Base-by-base conservation (phyloP, 2,113 vertebrate genomes). In the Mesitornis unicolor region DNA sequence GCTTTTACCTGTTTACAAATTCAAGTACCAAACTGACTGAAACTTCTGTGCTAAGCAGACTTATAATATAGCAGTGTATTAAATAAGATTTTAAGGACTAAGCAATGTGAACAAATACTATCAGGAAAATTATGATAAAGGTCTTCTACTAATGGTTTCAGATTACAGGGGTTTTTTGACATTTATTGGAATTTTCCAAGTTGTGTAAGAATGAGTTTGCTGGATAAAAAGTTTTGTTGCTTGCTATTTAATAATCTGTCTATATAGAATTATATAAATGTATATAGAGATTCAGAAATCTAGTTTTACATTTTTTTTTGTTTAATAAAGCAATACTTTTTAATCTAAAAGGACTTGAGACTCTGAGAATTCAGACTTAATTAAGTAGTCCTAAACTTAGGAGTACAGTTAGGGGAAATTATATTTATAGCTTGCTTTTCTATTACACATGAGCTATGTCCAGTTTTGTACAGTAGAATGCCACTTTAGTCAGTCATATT, bases 271-370 rank as follows among this genome's bases (percentile, higher is more conserved):
- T 86, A 51, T 47, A 10, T 87, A 82, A 64, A 16, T 92, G 38
- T 87, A 94, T 16, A 60, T 81, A 89, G 75, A 70, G 6, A 76
- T 82, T 84, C 40, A 75, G 53, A 83, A 69, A 81, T 13, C 16
- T 69, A 92, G 78, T 57, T 93, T 88, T 91, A 53, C 47, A 11
- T 63, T 17, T 24, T 45, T 81, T 91, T 86, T 88, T 74, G 42
- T 93, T 82, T 73, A 94, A 90, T 94, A 91, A 93, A 95, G 50
- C 21, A 59, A 28, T 45, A 36, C 2, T 60, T 67, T 91, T 91
- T 65, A 51, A 89, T 61, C 25, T 53, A 45, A 95, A 92, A 87
- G 48, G 6, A 24, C 35, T 42, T 48, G 24, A 21, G 29, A 31
- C 26, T 71, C 88, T 70, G 35, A 73, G 22, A 63, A 57, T 57